Evolutionary conservation across 2,797 vertebrate genomes (phyloP), one percentile per base, ranked within the genome.

Genomic region (Melanotaenia maccullochi): DNA sequence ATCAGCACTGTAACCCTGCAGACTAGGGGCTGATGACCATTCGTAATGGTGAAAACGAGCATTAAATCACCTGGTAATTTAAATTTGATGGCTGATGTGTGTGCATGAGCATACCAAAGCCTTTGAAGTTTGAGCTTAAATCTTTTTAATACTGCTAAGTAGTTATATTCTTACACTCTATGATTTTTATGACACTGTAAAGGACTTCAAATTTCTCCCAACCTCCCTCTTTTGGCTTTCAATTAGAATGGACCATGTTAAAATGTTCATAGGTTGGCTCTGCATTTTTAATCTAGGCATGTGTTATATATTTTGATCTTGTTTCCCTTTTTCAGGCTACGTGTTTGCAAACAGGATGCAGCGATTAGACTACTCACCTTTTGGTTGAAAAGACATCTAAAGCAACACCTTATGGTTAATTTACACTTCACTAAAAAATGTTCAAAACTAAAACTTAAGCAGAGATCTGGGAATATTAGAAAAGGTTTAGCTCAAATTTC

Each of bases 1-100:
- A 85, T 78, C 71, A 68, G 42, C 72, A 64, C 72, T 33, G 69
- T 18, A 66, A 72, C 24, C 47, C 68, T 65, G 66, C 84, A 81
- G 83, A 58, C 32, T 65, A 60, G 44, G 67, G 65, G 38, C 32
- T 67, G 60, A 79, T 79, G 83, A 75, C 42, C 55, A 24, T 85
- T 82, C 60, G 77, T 70, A 71, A 84, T 83, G 67, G 47, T 60
- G 51, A 61, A 70, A 68, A 83, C 80, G 2, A 79, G 52, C 57
- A 65, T 79, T 65, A 78, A 84, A 78, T 67, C 56, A 38, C 22
- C 11, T 38, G 51, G 58, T 73, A 68, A 84, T 73, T 55, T 30
- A 52, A 62, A 72, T 80, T 36, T 76, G 35, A 40, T 9, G 51
- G 36, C 13, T 69, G 47, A 20, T 64, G 36, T 4, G 16, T 44